These are phyloP conservation scores for Globodera rostochiensis DNA, from an alignment of 1,140 invertebrate genomes.

Conservation along the genomic window DNA sequence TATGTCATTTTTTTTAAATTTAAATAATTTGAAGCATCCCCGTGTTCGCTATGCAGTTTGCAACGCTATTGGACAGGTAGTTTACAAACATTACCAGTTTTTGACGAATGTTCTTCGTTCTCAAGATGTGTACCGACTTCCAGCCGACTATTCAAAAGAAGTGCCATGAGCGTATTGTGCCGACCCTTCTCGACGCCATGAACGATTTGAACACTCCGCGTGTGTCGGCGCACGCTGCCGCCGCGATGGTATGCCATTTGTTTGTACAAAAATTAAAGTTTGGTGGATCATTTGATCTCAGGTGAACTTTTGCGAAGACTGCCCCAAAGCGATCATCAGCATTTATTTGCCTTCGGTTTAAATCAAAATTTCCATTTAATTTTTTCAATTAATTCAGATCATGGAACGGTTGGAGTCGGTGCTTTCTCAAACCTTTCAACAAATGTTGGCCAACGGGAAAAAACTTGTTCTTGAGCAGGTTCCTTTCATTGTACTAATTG, in stretches of 20 bases:
- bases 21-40: slow-evolving; percentile 75
- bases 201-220: slow-evolving; percentile 87
- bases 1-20: neutral
- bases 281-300: neutral
- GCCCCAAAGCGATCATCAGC: slow-evolving; percentile 85
- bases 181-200: slow-evolving; percentile 83
- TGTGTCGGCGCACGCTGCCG: slow-evolving; percentile 80
- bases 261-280: neutral
- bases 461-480: slow-evolving; percentile 95
- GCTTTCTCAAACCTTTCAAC: slow-evolving; percentile 85
- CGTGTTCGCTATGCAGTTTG: slow-evolving; percentile 93
- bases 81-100: neutral
- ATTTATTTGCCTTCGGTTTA: slow-evolving; percentile 78
- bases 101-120: neutral
- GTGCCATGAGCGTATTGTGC: slow-evolving; percentile 89
- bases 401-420: slow-evolving; percentile 88
- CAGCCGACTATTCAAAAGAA: slow-evolving; percentile 94
- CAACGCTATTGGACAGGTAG: slow-evolving; percentile 82
- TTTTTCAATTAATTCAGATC: slow-evolving; percentile 68
- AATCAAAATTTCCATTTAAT: too few relatives aligned
- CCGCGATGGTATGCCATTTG: slow-evolving; percentile 75
- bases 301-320: slow-evolving; percentile 97
- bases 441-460: slow-evolving; percentile 85
- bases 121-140: slow-evolving; percentile 97
- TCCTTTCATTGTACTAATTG: slow-evolving; percentile 53